Base-by-base conservation (phyloP, 2,888 invertebrate species). In the Yponomeuta sedellus region DNA sequence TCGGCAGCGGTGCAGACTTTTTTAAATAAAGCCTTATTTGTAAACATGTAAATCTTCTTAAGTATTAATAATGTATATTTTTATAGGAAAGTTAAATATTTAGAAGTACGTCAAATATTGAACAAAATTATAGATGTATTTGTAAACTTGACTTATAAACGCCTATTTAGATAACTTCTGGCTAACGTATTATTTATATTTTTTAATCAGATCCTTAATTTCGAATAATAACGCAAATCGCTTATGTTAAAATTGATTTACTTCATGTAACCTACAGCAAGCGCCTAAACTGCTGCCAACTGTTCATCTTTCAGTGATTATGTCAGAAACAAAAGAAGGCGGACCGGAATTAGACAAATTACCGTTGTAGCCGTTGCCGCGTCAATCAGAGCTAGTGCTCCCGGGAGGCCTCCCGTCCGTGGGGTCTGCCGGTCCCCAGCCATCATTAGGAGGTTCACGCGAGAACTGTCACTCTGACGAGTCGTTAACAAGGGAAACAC, bases 391-490 rank as follows among this genome's bases (percentile, higher is more conserved):
- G 61, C 61, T 11, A n/a, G 63, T 28, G 61, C 19, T 59, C 52
- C 58, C 28, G 59, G 39, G 25, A 58, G 61, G 67, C 52, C 22
- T n/a, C 61, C 39, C 52, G 22, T n/a, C n/a, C 2, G 44, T 39
- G 62, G 65, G 28, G 64, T 39, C 57, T 22, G 59, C 28, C 63
- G 63, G 19, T 28, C 57, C 28, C 56, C n/a, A 52, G 11, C 20
- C 64, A 28, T 63, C 66, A 71, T 70, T 69, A 71, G 72, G 3
- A 68, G 71, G 65, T 68, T 67, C 64, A 63, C 77, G 81, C 79
- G 65, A 67, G 59, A 59, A 28, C 61, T 64, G 75, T 80, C 87
- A 85, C 86, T 77, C 72, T 83, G 86, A 86, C 76, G 79, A 79
- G 81, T 87, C 44, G 44, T 44, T 64, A 64, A 64, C 64, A 44